phyloP scores from a whole-genome alignment of 2,888 invertebrate genomes.

The Imbricaverruca yamaguchii region DNA sequence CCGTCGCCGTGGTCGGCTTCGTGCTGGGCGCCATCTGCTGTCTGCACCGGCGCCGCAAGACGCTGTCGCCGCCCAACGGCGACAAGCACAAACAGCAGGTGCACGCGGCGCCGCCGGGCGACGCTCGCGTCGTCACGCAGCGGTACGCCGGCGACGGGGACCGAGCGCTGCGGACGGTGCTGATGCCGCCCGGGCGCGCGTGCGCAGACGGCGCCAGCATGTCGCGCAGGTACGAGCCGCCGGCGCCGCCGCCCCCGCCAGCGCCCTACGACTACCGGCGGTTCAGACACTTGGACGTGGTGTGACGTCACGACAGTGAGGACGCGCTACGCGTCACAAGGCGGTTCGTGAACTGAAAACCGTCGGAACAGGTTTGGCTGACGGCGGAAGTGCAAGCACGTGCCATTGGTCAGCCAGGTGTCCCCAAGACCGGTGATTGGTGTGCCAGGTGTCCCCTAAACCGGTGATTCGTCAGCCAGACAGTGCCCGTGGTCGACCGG shows the following conservation, averaged over 20 bases:
- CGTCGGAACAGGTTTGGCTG: no score
- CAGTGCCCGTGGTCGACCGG: no score
- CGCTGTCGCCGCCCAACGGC: background rate
- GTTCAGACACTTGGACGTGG: slow-evolving; percentile 2
- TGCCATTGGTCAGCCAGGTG: no score
- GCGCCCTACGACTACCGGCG: slow-evolving; percentile 5
- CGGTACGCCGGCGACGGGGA: background rate
- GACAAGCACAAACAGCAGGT: background rate
- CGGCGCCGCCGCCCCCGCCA: background rate
- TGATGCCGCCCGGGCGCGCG: background rate
- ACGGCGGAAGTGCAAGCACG: no score
- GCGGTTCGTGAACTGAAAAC: no score
- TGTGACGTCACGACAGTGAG: background rate
- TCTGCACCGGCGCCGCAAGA: slow-evolving; percentile 13
- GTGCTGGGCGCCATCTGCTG: slow-evolving; percentile 7
- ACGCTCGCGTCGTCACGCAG: background rate
- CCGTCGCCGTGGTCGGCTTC: background rate
- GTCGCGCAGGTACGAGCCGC: background rate
- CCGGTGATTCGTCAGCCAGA: no score
- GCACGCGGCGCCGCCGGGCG: background rate
- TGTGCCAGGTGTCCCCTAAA: no score
- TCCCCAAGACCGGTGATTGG: no score
- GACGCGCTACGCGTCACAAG: no score
- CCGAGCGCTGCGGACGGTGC: background rate
- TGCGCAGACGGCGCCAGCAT: slow-evolving; percentile 2